Base-by-base conservation (phyloP, 1,140 invertebrate species). In the Pseudomyrmex sp. region DNA sequence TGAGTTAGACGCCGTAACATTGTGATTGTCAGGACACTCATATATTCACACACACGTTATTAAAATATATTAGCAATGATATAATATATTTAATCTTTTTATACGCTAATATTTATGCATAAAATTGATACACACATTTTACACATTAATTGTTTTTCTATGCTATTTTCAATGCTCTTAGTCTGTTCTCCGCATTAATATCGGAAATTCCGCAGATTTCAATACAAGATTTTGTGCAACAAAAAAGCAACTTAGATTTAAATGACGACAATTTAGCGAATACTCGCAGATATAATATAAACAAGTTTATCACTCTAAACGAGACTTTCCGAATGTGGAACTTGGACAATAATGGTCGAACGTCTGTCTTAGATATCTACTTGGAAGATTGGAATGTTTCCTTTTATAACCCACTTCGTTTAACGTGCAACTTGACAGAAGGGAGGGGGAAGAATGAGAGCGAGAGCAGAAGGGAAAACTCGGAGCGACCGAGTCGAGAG, bases 401-500 rank as follows among this genome's bases (percentile, higher is more conserved):
- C 54, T 80, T 35, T 72, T 80, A 72, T 59, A 72, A 80, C 66
- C 44, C 54, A 50, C 66, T 80, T 80, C 13, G 54, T 80, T 80
- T 80, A 80, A 80, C 54, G 54, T 48, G 65, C 18, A 69, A 15
- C 18, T 80, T 48, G 65, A 80, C 20, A 70, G 44, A 35, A 15
- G n/a, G 23, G 50, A 62, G 44, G 76, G 54, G 7, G 1, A 1
- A 52, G 9, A 12, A 52, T 52, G 9, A 52, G 50, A 10, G 50
- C 18, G 20, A 50, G 9, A 13, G 18, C 20, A 73, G 23, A 54
- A 70, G 73, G 48, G 76, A 68, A 68, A 46, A 59, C 46, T 63
- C 5, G 35, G 85, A 68, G 62, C 44, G 68, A 68, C 50, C 70
- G 83, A 80, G 83, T 84, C 84, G 65, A 75, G 90, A 92, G 84